Evolutionary conservation across 2,888 invertebrate species (phyloP).

Genomic region (Drosophila siamana): DNA sequence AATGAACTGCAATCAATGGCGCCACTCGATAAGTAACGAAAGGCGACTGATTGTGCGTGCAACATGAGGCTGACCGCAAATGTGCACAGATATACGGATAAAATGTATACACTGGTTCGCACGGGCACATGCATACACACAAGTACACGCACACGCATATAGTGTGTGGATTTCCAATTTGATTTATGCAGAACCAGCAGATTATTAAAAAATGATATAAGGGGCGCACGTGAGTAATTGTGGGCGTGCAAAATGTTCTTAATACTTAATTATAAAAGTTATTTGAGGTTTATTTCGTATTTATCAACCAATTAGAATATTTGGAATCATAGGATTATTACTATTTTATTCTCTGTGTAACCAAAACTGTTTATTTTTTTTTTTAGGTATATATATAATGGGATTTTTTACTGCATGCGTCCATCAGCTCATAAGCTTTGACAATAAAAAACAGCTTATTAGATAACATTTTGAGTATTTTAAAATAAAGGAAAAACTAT

Average conservation of each 20-base stretch:
- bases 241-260: conserved; percentile 46
- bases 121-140: conserved; percentile 1
- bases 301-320: conserved; percentile 23
- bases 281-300: conserved; percentile 43
- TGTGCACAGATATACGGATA: conserved; percentile 43
- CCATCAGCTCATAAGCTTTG: not conserved
- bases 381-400: no score
- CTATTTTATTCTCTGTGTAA: no score
- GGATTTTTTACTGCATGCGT: no score
- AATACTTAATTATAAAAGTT: conserved; percentile 65
- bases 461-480: conserved; percentile 48
- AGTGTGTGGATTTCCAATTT: not conserved
- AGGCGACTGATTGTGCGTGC: conserved; percentile 73
- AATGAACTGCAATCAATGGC: conserved; percentile 81
- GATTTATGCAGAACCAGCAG: conserved; percentile 61
- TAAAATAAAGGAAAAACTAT: conserved; percentile 55
- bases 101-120: conserved; percentile 2
- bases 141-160: not conserved
- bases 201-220: conserved; percentile 45
- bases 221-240: conserved; percentile 29
- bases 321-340: conserved; percentile 7
- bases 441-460: conserved; percentile 24
- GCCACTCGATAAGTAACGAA: conserved; percentile 73
- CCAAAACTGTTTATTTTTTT: no score
- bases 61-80: conserved; percentile 73